A percentile compares a stretch with the other conserved stretches of the same genome.
Evolutionary conservation across 2,888 invertebrate species (phyloP).

Genomic region (Carpatolechia fugitivella): DNA sequence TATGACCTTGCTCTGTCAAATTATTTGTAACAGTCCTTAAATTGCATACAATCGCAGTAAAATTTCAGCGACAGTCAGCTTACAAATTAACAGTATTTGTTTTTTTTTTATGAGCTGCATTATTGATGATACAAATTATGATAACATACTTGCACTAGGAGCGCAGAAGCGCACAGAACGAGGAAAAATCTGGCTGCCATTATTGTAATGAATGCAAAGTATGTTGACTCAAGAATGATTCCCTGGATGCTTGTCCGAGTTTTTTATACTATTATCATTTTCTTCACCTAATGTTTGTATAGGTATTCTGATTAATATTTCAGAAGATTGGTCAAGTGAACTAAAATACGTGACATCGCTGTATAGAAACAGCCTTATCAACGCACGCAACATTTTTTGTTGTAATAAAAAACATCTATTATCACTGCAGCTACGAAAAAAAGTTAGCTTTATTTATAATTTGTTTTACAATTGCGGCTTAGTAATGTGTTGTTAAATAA

Average conservation of each 20-base stretch:
- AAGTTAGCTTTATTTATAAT: too few relatives aligned
- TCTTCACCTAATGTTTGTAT: background rate
- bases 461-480: too few relatives aligned
- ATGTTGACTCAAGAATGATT: constrained; percentile 16
- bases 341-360: background rate
- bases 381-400: background rate
- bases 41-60: too few relatives aligned
- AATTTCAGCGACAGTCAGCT: background rate
- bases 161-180: constrained; percentile 21
- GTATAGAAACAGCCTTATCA: background rate
- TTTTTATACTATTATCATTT: background rate
- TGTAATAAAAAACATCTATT: background rate
- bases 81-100: background rate
- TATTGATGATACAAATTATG: background rate
- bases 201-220: background rate
- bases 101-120: background rate
- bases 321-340: background rate
- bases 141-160: constrained; percentile 20
- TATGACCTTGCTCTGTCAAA: too few relatives aligned
- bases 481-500: background rate
- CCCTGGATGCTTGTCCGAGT: background rate
- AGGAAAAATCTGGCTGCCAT: constrained; percentile 21
- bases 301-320: background rate
- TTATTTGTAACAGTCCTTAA: too few relatives aligned
- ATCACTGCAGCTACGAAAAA: too few relatives aligned